Evolutionary conservation across 2,113 vertebrate genomes (phyloP).

Genomic region (zebrafish (Danio rerio)): DNA sequence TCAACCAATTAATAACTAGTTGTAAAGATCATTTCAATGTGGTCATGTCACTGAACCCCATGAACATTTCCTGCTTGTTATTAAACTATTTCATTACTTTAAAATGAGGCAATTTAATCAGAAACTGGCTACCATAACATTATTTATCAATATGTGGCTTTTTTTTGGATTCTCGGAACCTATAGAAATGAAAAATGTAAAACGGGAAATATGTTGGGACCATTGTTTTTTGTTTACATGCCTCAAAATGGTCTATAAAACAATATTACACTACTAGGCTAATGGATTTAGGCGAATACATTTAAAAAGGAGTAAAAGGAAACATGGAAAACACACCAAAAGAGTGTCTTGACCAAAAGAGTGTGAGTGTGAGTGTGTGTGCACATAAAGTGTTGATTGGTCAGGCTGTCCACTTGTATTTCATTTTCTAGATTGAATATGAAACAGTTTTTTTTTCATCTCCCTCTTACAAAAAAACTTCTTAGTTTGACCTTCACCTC

Average conservation of each 20-base stretch:
- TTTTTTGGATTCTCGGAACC: no score
- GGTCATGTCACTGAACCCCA: no score
- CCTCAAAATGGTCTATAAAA: no score
- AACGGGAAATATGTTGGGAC: background rate
- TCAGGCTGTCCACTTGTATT: conserved; percentile 33
- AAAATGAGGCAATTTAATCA: no score
- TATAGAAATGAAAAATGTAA: no score
- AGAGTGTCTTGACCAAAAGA: conserved; percentile 8
- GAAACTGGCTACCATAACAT: no score
- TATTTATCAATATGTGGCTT: no score
- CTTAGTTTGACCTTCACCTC: conserved; percentile 2
- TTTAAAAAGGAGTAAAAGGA: conserved; percentile 6
- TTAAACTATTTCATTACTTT: no score
- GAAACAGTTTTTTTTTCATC: background rate
- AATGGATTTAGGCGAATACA: background rate
- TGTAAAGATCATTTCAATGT: no score
- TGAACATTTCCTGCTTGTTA: no score
- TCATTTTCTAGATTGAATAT: background rate
- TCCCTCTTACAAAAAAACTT: background rate
- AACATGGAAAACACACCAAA: background rate
- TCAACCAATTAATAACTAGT: no score
- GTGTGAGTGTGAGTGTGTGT: background rate
- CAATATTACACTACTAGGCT: no score
- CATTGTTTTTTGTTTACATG: background rate
- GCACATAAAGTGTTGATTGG: conserved; percentile 27